Percentiles rank a stretch among this genome's conserved stretches.
phyloP scores from a whole-genome alignment of 64 coral and sea anemone genomes.

The Trachythela sp. region DNA sequence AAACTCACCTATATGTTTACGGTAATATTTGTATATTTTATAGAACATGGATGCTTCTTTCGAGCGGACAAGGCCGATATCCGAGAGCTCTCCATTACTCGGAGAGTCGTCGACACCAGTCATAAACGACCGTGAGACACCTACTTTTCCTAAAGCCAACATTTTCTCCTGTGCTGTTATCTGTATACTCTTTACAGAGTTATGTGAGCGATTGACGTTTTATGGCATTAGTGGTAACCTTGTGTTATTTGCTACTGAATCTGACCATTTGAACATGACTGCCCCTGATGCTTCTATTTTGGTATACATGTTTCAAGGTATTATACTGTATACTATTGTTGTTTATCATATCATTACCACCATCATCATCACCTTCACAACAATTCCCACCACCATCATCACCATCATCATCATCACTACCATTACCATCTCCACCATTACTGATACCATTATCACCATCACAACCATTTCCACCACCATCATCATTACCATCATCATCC shows the following conservation, averaged over 20 bases:
- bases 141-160: not conserved
- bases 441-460: too few relatives aligned
- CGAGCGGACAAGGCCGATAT: not conserved
- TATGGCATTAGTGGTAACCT: conserved; percentile 76
- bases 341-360: not conserved
- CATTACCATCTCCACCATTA: too few relatives aligned
- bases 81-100: not conserved
- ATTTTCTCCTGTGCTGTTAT: conserved; percentile 16
- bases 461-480: too few relatives aligned
- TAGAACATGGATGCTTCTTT: not conserved
- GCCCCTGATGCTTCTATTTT: not conserved
- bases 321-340: too few relatives aligned
- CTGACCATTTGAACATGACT: not conserved
- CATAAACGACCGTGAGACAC: not conserved
- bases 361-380: not conserved
- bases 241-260: conserved; percentile 51
- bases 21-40: too few relatives aligned
- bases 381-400: not conserved
- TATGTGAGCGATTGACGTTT: conserved; percentile 79
- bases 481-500: too few relatives aligned
- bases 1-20: too few relatives aligned
- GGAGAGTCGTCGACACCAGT: not conserved
- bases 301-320: not conserved
- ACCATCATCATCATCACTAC: too few relatives aligned
- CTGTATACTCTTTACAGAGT: conserved; percentile 71